Evolutionary conservation across 2,113 vertebrate species (phyloP), one percentile per base, ranked within the genome.

Genomic region (Motacilla tschutschensis): DNA sequence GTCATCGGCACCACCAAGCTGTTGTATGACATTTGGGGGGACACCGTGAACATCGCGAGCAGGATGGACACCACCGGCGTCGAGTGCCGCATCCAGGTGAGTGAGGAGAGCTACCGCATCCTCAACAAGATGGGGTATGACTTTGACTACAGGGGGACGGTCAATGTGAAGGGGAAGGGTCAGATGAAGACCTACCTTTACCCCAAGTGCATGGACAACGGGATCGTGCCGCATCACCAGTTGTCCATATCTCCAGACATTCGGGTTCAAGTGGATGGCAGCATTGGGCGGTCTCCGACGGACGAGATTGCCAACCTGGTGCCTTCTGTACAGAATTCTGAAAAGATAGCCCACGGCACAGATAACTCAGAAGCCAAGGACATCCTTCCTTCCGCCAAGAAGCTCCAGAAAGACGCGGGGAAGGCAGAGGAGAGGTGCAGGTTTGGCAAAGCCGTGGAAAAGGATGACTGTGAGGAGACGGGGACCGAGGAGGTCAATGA

Each of bases 121-220:
- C 97, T 99, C 50, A 98, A 87, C 72, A 97, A 98, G 91, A 98
- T 99, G 98, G 98, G 99, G 57, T 98, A 99, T 16, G 97, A 98
- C 89, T 99, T 99, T 73, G 98, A 99, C 96, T 99, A 99, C 81
- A 97, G 99, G 67, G 99, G 99, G 83, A 99, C 99, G 0, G 99
- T 99, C 93, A 99, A 99, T 15, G 99, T 99, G 46, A 99, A 99
- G 94, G 99, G 99, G 26, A 99, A 99, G 66, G 99, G 99, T 59
- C 98, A 99, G 95, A 99, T 99, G 99, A 99, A 99, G 98, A 99
- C 99, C 95, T 99, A 98, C 96, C 97, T 99, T 9, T 99, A 97
- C 95, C 99, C 99, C 33, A 98, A 98, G 93, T 98, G 98, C 96
- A 97, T 90, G 64, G 98, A 98, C 94, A 97, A 94, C 2, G 98